phyloP scores from a whole-genome alignment of 2,113 vertebrate genomes.

The Tupaia chinensis region DNA sequence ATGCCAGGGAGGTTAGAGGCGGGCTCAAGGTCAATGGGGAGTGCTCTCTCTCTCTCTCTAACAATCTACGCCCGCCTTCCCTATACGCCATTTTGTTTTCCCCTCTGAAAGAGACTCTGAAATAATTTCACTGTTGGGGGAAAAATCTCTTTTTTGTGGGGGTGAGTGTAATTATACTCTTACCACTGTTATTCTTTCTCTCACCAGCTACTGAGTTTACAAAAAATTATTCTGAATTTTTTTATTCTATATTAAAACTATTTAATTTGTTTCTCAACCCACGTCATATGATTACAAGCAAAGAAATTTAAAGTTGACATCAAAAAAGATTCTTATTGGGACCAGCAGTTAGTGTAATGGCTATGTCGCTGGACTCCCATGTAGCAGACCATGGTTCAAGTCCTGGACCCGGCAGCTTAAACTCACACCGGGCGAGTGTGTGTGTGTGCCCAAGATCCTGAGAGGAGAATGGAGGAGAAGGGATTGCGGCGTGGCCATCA shows the following conservation, averaged over 20 bases:
- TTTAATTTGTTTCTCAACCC: neutral
- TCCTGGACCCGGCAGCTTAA: no score
- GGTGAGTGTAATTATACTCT: neutral
- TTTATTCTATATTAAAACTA: neutral
- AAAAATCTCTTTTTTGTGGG: neutral
- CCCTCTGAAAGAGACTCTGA: neutral
- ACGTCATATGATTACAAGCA: neutral
- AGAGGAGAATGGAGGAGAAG: no score
- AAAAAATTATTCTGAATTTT: neutral
- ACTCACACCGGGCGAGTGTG: no score
- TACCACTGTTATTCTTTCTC: neutral
- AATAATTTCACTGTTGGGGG: neutral
- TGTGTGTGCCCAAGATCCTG: no score
- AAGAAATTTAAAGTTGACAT: neutral
- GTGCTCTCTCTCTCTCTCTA: neutral
- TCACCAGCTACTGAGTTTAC: neutral
- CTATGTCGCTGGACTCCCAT: no score
- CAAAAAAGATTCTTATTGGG: neutral
- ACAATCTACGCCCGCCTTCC: neutral
- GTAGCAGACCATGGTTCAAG: no score
- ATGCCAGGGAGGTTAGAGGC: neutral
- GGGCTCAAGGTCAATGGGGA: neutral
- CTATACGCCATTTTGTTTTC: neutral
- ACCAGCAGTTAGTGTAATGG: no score
- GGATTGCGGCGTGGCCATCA: no score